Base-by-base conservation (phyloP, 2,888 invertebrate genomes). In the Parnassius orleans region DNA sequence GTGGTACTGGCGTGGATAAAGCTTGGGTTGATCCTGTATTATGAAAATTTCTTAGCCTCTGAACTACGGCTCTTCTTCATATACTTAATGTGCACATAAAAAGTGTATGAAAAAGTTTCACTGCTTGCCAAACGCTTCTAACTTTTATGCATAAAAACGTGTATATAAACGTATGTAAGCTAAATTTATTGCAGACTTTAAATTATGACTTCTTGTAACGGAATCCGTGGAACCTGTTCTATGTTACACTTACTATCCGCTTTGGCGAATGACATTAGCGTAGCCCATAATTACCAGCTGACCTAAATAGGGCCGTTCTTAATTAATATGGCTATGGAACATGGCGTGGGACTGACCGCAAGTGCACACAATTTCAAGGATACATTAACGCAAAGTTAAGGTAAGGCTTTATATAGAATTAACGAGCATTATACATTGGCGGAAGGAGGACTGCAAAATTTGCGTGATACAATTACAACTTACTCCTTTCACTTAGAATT, bases 281-380 rank as follows among this genome's bases (percentile, higher is more conserved):
- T 74, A 69, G 72, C 66, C 69, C 72, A 78, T 86, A 87, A 87
- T 87, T 86, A 82, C 79, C 74, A 71, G 66, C 71, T 85, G 86
- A 83, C 90, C 90, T 75, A 79, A 76, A 82, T 88, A 76, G 69
- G 70, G 70, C 14, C n/a, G 48, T 72, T 73, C 73, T 76, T 82
- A 83, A 81, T 83, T 81, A 79, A 78, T 83, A 80, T 79, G 77
- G 71, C 68, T 57, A 58, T 58, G 44, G 54, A 58, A 33, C 63
- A 54, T 55, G 19, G 58, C 63, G 63, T 63, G 58, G 58, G 63
- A 58, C 41, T 54, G 54, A 15, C 47, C 47, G 33, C 51, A 56
- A 61, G 61, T 52, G 54, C 63, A 58, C 15, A 12, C 56, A 46
- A 44, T 55, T 50, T 54, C 58, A 53, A 62, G 53, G 62, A 62